Evolutionary conservation across 2,113 vertebrate species (phyloP), one percentile per base, ranked within the genome.

Genomic region (Calyptommatus sinebrachiatus): DNA sequence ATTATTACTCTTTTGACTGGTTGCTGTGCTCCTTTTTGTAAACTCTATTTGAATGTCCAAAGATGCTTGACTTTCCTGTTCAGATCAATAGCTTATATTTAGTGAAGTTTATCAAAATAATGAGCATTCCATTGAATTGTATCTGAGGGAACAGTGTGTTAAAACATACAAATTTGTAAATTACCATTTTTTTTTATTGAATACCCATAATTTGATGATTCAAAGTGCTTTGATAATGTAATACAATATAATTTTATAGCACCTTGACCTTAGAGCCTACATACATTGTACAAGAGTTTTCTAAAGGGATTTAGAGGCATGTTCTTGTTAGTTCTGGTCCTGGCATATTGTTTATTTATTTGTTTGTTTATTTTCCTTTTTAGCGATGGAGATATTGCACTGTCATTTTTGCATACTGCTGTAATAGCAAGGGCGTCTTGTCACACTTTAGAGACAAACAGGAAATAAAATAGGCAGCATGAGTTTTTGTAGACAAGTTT

Each of bases 21-120:
- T 8, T 18, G 20, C 45, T 0, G 1, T 65, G 1, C 63, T n/a
- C 1, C 7, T 72, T 77, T 79, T 5, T 1, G 6, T 73, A 22
- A 76, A 18, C 26, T 57, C 5, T 20, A 53, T 12, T 70, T 75
- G n/a, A 41, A 1, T 2, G 28, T 35, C 57, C 4, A 57, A 57
- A 18, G 53, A 57, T 57, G 53, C 4, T 18, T 57, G 4, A 57
- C 53, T 57, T 57, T 18, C 28, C 9, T 16, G 1, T 9, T 73
- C 24, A 57, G 29, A 76, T 24, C 78, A 46, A 9, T 78, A 63
- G 57, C 73, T 79, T 70, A 87, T 78, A 78, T 73, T 57, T 66
- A 85, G 76, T 20, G 73, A 18, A 50, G 57, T 65, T 69, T 71
- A 61, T 79, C 31, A 76, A 50, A 78, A 77, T 8, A 50, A 76